Base-by-base conservation (phyloP, 30 jellyfish, hydroid and myxozoan genomes). In the Mastigias papua region DNA sequence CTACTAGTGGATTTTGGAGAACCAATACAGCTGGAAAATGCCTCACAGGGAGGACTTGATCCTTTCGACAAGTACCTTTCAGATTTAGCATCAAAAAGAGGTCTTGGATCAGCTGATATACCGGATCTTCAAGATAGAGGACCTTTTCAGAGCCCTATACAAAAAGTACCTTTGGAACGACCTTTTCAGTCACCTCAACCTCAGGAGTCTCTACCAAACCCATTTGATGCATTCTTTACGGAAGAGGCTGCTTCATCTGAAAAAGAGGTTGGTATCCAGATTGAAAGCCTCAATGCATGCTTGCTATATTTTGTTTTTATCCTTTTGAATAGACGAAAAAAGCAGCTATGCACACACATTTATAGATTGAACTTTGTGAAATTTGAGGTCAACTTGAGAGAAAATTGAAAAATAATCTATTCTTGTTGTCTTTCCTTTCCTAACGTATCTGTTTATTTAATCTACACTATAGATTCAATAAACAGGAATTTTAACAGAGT, bases 91-190 rank as follows among this genome's bases (percentile, higher is more conserved):
- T 23, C 54, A 34, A 67, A 75, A 25, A 57, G 92, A 35, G 92
- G 82, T 1, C 67, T 83, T 31, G 86, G 86, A 22, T 48, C 21
- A 16, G 81, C 86, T 15, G 73, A 57, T 21, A 30, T 78, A 26
- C 80, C 85, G 15, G 81, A 54, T 60, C 78, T 83, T 48, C 50
- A 34, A 69, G 92, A 83, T 68, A 51, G 92, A 29, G 86, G 68
- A 30, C 80, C 80, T 11, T 83, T 83, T 48, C 92, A 83, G 62
- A 83, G 92, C 48, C 92, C 92, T 29, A 13, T 83, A 26, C 92
- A 83, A 74, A 83, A 70, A 60, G 60, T 48, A 26, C 92, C 92
- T 22, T 77, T 31, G 4, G 92, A 70, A 11, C 69, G 70, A 50
- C 92, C 92, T 17, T 83, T 83, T 50, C 57, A 67, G 48, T 20